Evolutionary conservation across 2,888 invertebrate genomes (phyloP).

Genomic region (Leucoptera coffeella): DNA sequence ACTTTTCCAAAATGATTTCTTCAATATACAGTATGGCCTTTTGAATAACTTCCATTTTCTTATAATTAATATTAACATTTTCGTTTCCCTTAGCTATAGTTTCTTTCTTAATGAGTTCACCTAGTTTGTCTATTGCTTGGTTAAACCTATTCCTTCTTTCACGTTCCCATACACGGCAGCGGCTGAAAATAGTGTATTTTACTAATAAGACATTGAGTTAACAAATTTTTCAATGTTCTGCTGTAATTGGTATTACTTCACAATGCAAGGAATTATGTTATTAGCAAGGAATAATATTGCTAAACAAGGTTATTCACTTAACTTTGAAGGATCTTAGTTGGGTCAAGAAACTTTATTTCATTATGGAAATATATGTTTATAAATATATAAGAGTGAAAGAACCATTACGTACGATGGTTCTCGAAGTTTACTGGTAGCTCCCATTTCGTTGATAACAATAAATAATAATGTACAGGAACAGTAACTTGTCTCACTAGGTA

Average conservation of each 20-base stretch:
- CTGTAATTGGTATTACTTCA: no score
- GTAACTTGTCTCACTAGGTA: no score
- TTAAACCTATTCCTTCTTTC: conserved; percentile 62
- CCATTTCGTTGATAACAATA: conserved; percentile 11
- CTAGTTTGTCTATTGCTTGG: conserved; percentile 30
- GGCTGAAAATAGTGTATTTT: conserved; percentile 18
- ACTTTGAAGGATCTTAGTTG: no score
- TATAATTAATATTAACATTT: conserved; percentile 12
- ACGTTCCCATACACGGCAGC: conserved; percentile 65
- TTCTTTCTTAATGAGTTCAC: conserved; percentile 25
- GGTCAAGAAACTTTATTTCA: no score
- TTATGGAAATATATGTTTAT: no score
- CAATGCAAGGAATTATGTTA: no score
- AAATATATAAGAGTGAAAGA: no score
- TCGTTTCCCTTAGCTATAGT: conserved; percentile 17
- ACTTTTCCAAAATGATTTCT: conserved; percentile 24
- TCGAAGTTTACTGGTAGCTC: conserved; percentile 15
- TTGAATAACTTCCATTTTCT: conserved; percentile 36
- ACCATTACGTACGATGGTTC: conserved; percentile 18
- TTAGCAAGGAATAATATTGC: no score
- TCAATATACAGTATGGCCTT: conserved; percentile 31
- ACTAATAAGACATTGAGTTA: not conserved
- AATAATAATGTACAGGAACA: not conserved
- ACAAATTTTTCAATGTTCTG: no score
- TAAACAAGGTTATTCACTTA: no score